Evolutionary conservation across 30 jellyfish, hydroid and myxozoan species (phyloP), one percentile per base, ranked within the genome.

Genomic region (Rhopilema esculentum): DNA sequence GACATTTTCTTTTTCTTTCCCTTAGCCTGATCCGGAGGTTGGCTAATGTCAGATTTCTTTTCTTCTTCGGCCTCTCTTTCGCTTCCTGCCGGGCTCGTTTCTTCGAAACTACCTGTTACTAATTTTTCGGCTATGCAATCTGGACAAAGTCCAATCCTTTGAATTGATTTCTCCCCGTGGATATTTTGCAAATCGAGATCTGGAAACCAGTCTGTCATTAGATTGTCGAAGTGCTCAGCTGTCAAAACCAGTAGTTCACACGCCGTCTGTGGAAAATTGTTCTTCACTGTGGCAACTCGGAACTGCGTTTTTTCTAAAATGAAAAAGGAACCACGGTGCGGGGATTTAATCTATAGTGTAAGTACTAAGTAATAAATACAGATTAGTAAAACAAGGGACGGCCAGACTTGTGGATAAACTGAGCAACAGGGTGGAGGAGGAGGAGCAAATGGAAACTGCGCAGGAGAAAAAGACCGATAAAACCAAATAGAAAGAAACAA

Each of bases 141-240:
- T 20, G 92, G 97, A 57, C 99, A 95, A 73, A 90, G 69, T 21
- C 97, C 91, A 21, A 95, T 65, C 49, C 97, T 52, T 48, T 84
- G 81, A 64, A 90, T 83, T 9, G 92, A 69, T 64, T 73, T 90
- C 26, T 66, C 73, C 23, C 96, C 96, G 49, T 79, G 94, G 53
- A 88, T 63, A 33, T 66, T 92, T 49, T 75, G 91, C 77, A 79
- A 50, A 24, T 85, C 97, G 33, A 89, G 77, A 4, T 53, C 75
- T 17, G 92, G 87, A 73, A 84, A 95, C 99, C 99, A 95, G 40
- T 95, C 99, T 17, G 89, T 49, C 30, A 95, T 69, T 74, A 95
- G 77, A 77, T 82, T 90, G 72, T 95, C 99, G 49, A 95, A 77
- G 52, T 95, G 99, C 61, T 95, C 99, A 40, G 85, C 91, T 1